Evolutionary conservation across 92 coral and sea anemone genomes (phyloP).

Genomic region (Epizoanthus rinbou): DNA sequence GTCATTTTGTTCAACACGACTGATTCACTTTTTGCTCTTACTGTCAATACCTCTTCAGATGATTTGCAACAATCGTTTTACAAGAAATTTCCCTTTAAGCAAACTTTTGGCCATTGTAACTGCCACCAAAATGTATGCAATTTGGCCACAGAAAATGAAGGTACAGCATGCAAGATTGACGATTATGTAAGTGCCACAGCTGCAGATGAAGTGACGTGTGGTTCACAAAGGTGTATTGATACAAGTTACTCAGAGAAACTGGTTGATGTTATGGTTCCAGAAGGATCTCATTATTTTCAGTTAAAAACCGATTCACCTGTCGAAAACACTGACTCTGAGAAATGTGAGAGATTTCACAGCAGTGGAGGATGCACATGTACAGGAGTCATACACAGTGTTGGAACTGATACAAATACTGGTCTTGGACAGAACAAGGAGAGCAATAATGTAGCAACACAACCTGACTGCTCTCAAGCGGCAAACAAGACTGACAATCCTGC

Average conservation of each 20-base stretch:
- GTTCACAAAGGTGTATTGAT: neutral
- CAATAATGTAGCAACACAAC: neutral
- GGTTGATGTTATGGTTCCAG: neutral
- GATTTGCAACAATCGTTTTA: neutral
- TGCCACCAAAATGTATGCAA: neutral
- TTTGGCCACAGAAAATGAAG: neutral
- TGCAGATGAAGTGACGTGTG: neutral
- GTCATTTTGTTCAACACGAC: constrained; percentile 78
- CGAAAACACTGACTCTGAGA: neutral
- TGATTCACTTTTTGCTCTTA: constrained; percentile 78
- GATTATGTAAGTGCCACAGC: neutral
- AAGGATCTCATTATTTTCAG: neutral
- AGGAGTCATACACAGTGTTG: neutral
- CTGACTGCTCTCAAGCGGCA: neutral
- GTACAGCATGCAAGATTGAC: neutral
- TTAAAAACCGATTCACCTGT: neutral
- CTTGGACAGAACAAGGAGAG: neutral
- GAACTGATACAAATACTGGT: neutral
- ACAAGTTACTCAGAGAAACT: neutral
- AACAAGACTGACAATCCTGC: neutral
- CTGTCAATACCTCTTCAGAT: constrained; percentile 36
- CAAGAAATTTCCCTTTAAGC: neutral
- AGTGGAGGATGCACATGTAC: neutral
- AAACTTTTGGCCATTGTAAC: neutral
- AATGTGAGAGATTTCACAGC: neutral